Conservation (phyloP, 2,888 invertebrate species). For the Lasioglossum villosulum region DNA sequence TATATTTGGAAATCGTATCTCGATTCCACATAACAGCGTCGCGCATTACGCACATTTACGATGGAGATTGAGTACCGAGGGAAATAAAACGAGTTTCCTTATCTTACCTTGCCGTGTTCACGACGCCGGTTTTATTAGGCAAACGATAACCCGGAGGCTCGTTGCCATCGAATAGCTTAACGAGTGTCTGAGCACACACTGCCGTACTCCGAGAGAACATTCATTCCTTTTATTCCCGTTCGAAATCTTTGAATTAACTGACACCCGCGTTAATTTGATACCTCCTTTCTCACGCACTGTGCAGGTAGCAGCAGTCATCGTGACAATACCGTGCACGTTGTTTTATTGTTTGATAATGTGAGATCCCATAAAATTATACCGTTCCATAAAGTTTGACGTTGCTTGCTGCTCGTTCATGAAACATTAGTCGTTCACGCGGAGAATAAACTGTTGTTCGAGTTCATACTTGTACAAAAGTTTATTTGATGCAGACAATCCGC, state of each 20-base stretch:
- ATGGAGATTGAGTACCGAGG: constrained; percentile 61
- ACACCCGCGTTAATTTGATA: not conserved
- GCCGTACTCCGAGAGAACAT: constrained; percentile 26
- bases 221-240: not conserved
- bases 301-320: not conserved
- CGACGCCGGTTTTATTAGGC: constrained; percentile 77
- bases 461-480: too few species aligned
- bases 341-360: not conserved
- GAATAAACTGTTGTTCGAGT: too few species aligned
- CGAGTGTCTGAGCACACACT: constrained; percentile 47
- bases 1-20: constrained; percentile 60
- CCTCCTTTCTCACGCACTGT: not conserved
- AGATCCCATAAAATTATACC: not conserved
- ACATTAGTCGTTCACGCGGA: too few species aligned
- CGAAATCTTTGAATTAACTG: not conserved
- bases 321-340: not conserved
- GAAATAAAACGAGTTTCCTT: constrained; percentile 74
- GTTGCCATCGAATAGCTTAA: constrained; percentile 69
- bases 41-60: constrained; percentile 70
- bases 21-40: constrained; percentile 56
- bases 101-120: constrained; percentile 72
- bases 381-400: not conserved
- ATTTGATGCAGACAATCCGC: too few species aligned
- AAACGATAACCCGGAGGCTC: constrained; percentile 73
- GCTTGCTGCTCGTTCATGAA: too few species aligned